Evolutionary conservation across 2,113 vertebrate genomes (phyloP).

Genomic region (Protobothrops mucrosquamatus): DNA sequence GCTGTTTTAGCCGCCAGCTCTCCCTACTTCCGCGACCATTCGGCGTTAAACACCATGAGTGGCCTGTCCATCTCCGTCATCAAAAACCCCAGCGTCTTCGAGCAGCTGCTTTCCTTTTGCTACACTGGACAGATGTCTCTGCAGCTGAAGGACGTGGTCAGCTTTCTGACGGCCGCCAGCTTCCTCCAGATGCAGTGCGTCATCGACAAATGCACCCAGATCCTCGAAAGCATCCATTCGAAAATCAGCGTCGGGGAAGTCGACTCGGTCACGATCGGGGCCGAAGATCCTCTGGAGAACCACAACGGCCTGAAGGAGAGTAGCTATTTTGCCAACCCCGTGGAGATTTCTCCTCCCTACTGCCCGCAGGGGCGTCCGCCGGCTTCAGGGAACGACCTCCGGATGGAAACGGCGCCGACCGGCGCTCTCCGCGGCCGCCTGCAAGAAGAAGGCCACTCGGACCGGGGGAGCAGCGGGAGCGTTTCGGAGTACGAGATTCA

Average conservation of each 20-base stretch:
- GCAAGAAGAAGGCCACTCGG: constrained; percentile 92
- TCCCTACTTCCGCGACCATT: constrained; percentile 98
- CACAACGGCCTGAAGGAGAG: constrained; percentile 88
- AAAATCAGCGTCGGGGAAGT: constrained; percentile 88
- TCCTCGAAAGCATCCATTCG: constrained; percentile 95
- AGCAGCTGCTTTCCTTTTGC: constrained; percentile 96
- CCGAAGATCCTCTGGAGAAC: constrained; percentile 76
- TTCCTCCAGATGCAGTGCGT: constrained; percentile 99
- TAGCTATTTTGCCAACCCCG: constrained; percentile 90
- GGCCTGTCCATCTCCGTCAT: constrained; percentile 98
- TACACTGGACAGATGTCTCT: constrained; percentile 98
- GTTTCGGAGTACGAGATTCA: constrained; percentile 92
- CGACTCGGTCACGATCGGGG: constrained; percentile 78
- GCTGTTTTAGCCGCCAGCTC: constrained; percentile 96
- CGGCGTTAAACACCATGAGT: constrained; percentile 95
- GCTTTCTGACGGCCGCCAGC: constrained; percentile 96
- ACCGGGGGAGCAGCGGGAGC: constrained; percentile 90
- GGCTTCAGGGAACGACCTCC: constrained; percentile 69
- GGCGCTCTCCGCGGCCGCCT: constrained; percentile 74
- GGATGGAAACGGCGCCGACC: constrained; percentile 73
- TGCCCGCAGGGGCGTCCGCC: constrained; percentile 82
- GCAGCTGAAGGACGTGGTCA: constrained; percentile 95
- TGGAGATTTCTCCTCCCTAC: constrained; percentile 95
- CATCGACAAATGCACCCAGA: constrained; percentile 98
- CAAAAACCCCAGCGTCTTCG: constrained; percentile 96